Base-by-base conservation (phyloP, 2,113 vertebrate genomes). In the Hippocampus guttulatus region DNA sequence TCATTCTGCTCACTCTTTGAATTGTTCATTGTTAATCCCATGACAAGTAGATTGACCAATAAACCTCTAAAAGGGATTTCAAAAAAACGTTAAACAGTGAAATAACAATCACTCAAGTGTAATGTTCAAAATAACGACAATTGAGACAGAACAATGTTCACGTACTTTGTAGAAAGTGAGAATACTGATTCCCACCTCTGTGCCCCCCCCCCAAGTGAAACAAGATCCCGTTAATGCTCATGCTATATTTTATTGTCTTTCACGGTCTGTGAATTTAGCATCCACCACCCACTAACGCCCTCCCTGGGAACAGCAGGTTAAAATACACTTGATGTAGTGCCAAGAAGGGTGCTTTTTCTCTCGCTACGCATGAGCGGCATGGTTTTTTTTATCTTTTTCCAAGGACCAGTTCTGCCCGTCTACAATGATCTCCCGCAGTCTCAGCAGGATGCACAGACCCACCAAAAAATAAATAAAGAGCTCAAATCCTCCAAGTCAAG, bases 301-400 rank as follows among this genome's bases (percentile, higher is more conserved):
- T 81, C 71, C 79, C 69, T 71, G 33, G 52, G 66, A 85, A 80
- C 79, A 87, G 83, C 84, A 84, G 84, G 83, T 85, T 84, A 82
- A 82, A 89, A 77, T 75, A 82, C 78, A 85, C 79, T 85, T 83
- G 75, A 82, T 81, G 57, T 49, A 70, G 66, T 80, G 86, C 84
- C 84, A 86, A 82, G 14, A 68, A 60, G 80, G 78, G 51, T 75
- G 76, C 45, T 75, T 81, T 82, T 80, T 74, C 63, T 33, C 55
- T 9, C n/a, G 61, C 27, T 73, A 68, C 20, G 62, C 76, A 51
- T 79, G 81, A 79, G 72, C 65, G 75, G 70, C 75, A 45, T 45
- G 65, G 61, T 77, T 85, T 27, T 27, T 87, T 75, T 88, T 76
- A 81, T 85, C 67, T 80, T 81, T 76, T 75, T 81, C 75, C 69